phyloP scores from a whole-genome alignment of 2,797 vertebrate genomes.

The Vipera ursinii region DNA sequence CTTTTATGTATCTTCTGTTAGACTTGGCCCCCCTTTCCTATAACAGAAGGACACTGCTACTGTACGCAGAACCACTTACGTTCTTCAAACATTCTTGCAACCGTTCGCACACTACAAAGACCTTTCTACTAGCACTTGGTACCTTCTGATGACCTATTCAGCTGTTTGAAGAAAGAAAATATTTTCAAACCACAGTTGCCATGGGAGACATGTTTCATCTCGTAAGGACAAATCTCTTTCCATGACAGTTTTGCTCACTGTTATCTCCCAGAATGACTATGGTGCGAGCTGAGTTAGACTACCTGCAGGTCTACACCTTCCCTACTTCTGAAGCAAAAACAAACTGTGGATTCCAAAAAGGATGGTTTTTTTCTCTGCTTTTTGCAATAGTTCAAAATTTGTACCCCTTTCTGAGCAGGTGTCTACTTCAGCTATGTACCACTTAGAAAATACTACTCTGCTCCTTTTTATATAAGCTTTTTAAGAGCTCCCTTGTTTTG shows the following conservation, averaged over 20 bases:
- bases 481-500: not conserved
- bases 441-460: not conserved
- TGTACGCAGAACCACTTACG: not conserved
- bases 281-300: not conserved
- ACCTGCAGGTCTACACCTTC: not conserved
- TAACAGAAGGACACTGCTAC: not conserved
- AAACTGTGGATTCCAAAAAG: not conserved
- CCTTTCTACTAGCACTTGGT: not conserved
- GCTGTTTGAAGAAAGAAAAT: not conserved
- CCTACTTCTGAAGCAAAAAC: not conserved
- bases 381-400: not conserved
- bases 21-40: not conserved
- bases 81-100: not conserved
- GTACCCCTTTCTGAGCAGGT: not conserved
- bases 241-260: not conserved
- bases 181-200: not conserved
- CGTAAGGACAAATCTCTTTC: not conserved
- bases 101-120: not conserved
- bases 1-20: not conserved
- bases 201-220: not conserved
- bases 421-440: not conserved
- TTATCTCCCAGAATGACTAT: not conserved
- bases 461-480: not conserved
- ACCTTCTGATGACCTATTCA: not conserved
- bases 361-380: not conserved